Evolutionary conservation across 2,113 vertebrate species (phyloP).

Genomic region (Geothlypis trichas): DNA sequence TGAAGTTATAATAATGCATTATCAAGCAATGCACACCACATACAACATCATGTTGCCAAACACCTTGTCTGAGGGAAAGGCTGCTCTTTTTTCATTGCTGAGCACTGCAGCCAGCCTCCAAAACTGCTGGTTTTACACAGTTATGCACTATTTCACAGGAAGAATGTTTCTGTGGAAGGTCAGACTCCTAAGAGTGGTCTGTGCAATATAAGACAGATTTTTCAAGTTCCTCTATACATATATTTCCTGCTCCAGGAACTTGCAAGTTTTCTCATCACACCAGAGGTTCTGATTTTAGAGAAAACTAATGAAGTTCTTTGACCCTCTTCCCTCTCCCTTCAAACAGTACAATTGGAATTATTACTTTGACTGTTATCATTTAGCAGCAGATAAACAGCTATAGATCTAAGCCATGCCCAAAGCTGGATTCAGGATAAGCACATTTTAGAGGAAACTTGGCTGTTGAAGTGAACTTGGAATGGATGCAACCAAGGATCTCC

Average conservation of each 20-base stretch:
- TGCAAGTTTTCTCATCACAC: neutral
- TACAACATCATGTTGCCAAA: neutral
- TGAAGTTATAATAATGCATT: neutral
- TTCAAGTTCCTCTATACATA: neutral
- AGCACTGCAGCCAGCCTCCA: neutral
- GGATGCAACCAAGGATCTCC: neutral
- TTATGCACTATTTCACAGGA: neutral
- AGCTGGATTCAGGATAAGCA: neutral
- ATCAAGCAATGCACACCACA: neutral
- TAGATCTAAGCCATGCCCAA: neutral
- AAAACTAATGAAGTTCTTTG: neutral
- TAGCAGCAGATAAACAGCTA: neutral
- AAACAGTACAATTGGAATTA: neutral
- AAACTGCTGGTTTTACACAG: neutral
- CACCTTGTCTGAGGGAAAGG: neutral
- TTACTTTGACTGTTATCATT: neutral
- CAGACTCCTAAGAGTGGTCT: neutral
- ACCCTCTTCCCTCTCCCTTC: neutral
- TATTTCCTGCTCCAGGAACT: neutral
- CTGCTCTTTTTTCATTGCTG: neutral
- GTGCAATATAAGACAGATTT: neutral
- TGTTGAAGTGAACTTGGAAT: neutral
- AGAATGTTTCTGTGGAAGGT: rapidly evolving
- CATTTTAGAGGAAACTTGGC: neutral
- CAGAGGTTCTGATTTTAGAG: neutral